Conservation (phyloP, 2,888 invertebrate species). For the Monoplex corrugatus region DNA sequence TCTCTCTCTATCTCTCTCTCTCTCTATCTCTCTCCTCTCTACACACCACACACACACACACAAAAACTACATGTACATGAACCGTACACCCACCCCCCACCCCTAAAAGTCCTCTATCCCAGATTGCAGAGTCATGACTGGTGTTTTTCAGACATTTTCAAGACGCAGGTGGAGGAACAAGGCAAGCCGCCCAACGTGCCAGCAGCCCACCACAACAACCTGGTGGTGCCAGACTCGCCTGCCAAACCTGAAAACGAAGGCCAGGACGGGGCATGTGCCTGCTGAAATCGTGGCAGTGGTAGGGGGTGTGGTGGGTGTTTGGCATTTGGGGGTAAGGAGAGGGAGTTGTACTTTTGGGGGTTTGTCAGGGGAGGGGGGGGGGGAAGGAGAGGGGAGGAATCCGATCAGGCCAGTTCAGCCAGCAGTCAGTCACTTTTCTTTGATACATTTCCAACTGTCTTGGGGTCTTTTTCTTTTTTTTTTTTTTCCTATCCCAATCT, state of each 20-base stretch:
- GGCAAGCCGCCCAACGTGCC: conserved; percentile 42
- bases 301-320: background rate
- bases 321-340: no score
- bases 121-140: no score
- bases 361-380: background rate
- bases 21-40: no score
- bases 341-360: background rate
- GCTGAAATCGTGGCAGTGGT: conserved; percentile 23
- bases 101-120: no score
- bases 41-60: no score
- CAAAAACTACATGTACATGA: no score
- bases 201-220: background rate
- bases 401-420: background rate
- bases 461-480: background rate
- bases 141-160: conserved; percentile 74
- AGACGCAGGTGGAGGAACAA: conserved; percentile 71
- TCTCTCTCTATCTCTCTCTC: no score
- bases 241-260: background rate
- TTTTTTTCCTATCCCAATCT: background rate
- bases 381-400: background rate
- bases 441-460: background rate
- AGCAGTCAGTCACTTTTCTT: background rate
- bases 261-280: conserved; percentile 26
- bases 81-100: no score
- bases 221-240: conserved; percentile 8